These are phyloP conservation scores for Catharus bicknelli DNA, from an alignment of 2,113 vertebrate species.

Conservation along the genomic window DNA sequence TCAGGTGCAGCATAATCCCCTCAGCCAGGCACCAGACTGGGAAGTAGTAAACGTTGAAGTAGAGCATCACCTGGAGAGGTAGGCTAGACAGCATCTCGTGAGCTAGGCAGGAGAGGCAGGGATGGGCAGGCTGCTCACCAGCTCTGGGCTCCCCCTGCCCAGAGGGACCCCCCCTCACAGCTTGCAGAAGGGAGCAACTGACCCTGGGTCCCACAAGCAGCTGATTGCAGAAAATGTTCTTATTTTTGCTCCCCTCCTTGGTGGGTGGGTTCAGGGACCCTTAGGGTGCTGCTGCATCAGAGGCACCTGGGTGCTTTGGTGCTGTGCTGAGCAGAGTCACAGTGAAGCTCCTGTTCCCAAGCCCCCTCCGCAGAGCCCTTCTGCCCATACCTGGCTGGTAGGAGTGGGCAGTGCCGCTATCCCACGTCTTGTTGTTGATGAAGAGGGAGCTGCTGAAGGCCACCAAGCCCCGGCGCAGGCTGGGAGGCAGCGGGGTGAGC, in stretches of 20 bases:
- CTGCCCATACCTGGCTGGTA: conserved; percentile 69
- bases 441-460: conserved; percentile 76
- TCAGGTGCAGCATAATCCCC: conserved; percentile 81
- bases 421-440: conserved; percentile 78
- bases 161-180: background rate
- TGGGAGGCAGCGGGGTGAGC: conserved; percentile 56
- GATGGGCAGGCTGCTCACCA: background rate
- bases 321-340: background rate
- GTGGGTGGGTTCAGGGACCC: background rate
- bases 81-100: conserved; percentile 77
- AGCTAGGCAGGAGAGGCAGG: conserved; percentile 8
- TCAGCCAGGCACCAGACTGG: conserved; percentile 84
- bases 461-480: conserved; percentile 74
- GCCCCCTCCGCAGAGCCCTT: accelerated
- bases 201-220: background rate
- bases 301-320: background rate
- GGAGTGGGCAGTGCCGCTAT: conserved; percentile 58
- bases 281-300: background rate
- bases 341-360: no score
- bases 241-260: background rate
- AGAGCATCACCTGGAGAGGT: conserved; percentile 86
- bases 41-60: conserved; percentile 84
- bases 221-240: background rate
- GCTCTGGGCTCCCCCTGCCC: accelerated
- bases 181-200: accelerated